Base-by-base conservation (phyloP, 2,797 vertebrate genomes). In the Anomalospiza imberbis region DNA sequence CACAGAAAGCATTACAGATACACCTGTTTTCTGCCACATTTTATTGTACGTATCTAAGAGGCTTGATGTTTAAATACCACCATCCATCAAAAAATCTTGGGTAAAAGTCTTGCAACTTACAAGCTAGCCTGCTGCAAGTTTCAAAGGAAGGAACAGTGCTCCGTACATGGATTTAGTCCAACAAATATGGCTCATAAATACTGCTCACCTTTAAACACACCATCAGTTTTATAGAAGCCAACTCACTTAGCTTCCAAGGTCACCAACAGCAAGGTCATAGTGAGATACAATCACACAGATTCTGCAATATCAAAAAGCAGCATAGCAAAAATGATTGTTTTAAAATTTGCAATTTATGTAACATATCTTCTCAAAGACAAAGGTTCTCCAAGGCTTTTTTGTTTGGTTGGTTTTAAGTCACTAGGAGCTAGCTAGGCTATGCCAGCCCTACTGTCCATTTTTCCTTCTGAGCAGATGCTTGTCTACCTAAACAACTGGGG, bases 11-110 rank as follows among this genome's bases (percentile, higher is more conserved):
- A 1, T 28, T 17, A 12, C 10, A 31, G 12, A 34, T 51, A 25
- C 48, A 60, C 40, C 28, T 45, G 42, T 12, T 40, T 34, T 34
- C 61, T 53, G 21, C 19, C 36, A 47, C 36, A 1, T 36, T 71
- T 71, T 29, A 61, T 44, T 2, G 1, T 3, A 8, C 1, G 1
- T 14, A 34, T 26, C 18, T 6, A 36, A 61, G 54, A 22, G 54
- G 3, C 3, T 51, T 61, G 14, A 21, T 22, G 61, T 54, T 85
- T 63, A 70, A 62, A 68, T 20, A 61, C 45, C 71, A 50, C 12
- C 6, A 7, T 36, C 48, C 55, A 51, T 25, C 3, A 66, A 73
- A 79, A 72, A 20, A 15, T 5, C 29, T 22, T 32, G 8, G 12
- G 7, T 70, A 17, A 11, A 76, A 13, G 13, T 53, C 22, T 20